Conservation (phyloP, 2,113 vertebrate genomes). For the Corythaeola cristata region DNA sequence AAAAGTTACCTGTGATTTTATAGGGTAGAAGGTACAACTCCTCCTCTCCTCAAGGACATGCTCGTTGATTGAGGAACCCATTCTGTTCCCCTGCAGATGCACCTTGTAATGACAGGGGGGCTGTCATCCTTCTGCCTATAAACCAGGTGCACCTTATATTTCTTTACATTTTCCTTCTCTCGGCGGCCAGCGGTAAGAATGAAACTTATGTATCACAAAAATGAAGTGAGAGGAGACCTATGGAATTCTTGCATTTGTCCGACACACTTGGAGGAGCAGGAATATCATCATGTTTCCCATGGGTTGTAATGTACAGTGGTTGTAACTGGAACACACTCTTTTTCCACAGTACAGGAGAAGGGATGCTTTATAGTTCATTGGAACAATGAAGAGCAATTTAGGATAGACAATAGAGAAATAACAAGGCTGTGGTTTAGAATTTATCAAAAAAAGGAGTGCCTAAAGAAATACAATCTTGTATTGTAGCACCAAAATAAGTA, state of each 20-base stretch:
- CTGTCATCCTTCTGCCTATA: not conserved
- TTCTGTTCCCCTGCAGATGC: accelerated
- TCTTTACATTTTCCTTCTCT: not conserved
- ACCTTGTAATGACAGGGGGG: accelerated
- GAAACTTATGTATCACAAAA: not conserved
- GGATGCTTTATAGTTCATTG: not conserved
- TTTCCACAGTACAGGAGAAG: not conserved
- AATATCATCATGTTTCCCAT: not conserved
- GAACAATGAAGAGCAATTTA: not conserved
- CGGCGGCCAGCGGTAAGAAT: not conserved
- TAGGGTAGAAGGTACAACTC: not conserved
- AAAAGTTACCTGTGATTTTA: not conserved
- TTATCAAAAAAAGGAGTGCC: not conserved
- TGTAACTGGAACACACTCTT: not conserved
- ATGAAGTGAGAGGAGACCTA: not conserved
- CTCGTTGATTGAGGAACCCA: not conserved
- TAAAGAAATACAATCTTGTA: not conserved
- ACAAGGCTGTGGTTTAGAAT: not conserved
- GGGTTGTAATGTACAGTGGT: not conserved
- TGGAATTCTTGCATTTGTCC: not conserved
- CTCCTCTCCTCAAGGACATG: not conserved
- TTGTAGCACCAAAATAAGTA: not conserved
- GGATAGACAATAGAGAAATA: not conserved
- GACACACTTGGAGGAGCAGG: not conserved
- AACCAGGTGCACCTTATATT: not conserved